Evolutionary conservation across 1,140 invertebrate species (phyloP).

Genomic region (Phocides pigmalion): DNA sequence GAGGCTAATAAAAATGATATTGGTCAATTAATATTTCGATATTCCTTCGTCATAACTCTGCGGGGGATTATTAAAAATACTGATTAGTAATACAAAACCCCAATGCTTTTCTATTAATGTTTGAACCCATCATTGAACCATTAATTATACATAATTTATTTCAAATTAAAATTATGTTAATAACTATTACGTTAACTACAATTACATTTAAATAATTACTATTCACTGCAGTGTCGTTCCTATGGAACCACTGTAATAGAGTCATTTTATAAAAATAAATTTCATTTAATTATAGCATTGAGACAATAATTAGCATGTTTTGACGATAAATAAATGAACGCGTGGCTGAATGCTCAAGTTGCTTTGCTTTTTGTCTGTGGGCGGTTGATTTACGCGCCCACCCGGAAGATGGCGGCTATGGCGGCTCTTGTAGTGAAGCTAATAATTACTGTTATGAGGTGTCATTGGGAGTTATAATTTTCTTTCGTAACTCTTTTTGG

Average conservation of each 20-base stretch:
- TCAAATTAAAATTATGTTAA: conserved; percentile 10
- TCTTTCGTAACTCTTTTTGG: conserved; percentile 9
- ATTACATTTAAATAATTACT: not conserved
- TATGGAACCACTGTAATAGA: conserved; percentile 3
- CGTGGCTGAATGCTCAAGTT: conserved; percentile 6
- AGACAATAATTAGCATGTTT: conserved; percentile 38
- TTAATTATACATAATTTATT: conserved; percentile 19
- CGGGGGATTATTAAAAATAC: too few species aligned
- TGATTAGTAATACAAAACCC: too few species aligned
- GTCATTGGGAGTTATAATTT: conserved; percentile 27
- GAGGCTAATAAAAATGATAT: too few species aligned
- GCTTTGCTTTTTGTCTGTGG: conserved; percentile 22
- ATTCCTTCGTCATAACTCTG: too few species aligned
- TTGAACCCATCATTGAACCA: too few species aligned
- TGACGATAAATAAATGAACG: conserved; percentile 35
- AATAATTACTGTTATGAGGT: conserved; percentile 41
- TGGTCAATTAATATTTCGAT: too few species aligned
- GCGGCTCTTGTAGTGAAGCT: conserved; percentile 15
- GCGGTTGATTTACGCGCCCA: conserved; percentile 46
- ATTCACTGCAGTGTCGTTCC: not conserved
- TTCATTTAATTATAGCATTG: conserved; percentile 27
- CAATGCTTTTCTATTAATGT: too few species aligned
- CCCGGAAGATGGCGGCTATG: conserved; percentile 49
- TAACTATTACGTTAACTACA: conserved; percentile 13
- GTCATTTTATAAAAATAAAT: conserved; percentile 18